Conservation (phyloP, 2,113 vertebrate species). For the Malaclemys terrapin region DNA sequence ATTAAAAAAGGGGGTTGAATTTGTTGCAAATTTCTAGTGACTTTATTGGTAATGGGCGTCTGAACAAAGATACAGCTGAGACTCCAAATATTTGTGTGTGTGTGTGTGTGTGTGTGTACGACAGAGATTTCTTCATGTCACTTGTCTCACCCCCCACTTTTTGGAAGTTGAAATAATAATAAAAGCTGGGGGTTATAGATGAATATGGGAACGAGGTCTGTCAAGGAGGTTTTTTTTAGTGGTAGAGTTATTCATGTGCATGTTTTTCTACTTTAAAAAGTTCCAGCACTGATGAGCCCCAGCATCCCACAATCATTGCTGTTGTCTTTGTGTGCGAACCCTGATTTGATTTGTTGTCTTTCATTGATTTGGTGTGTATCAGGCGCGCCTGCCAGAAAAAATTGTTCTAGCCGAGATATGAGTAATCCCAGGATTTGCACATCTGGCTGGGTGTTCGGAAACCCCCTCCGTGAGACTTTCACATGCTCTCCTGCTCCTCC, state of each 20-base stretch:
- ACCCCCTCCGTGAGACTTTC: slow-evolving; percentile 49
- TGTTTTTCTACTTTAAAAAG: slow-evolving; percentile 61
- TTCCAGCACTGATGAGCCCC: slow-evolving; percentile 46
- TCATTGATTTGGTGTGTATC: slow-evolving; percentile 36
- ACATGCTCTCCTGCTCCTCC: slow-evolving; percentile 27
- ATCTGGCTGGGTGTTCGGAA: slow-evolving; percentile 51
- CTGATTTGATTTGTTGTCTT: slow-evolving; percentile 59
- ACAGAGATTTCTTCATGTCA: not conserved
- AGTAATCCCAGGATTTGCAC: slow-evolving; percentile 34
- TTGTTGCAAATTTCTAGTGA: slow-evolving; percentile 53
- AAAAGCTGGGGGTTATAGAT: not conserved
- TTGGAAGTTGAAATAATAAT: slow-evolving; percentile 39
- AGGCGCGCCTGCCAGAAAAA: slow-evolving; percentile 34
- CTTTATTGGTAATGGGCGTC: slow-evolving; percentile 49
- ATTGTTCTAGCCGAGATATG: slow-evolving; percentile 20
- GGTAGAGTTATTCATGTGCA: slow-evolving; percentile 24
- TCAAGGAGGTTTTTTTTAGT: slow-evolving; percentile 11
- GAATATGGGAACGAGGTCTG: slow-evolving; percentile 10
- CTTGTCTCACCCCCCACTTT: slow-evolving; percentile 56
- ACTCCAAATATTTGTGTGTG: not conserved
- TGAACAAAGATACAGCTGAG: slow-evolving; percentile 69
- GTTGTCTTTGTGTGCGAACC: slow-evolving; percentile 65
- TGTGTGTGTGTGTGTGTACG: not conserved
- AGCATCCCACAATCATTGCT: slow-evolving; percentile 35
- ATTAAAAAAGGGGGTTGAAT: slow-evolving; percentile 66